These are phyloP conservation scores for Diploptera punctata DNA, from an alignment of 2,888 invertebrate species.

Conservation along the genomic window DNA sequence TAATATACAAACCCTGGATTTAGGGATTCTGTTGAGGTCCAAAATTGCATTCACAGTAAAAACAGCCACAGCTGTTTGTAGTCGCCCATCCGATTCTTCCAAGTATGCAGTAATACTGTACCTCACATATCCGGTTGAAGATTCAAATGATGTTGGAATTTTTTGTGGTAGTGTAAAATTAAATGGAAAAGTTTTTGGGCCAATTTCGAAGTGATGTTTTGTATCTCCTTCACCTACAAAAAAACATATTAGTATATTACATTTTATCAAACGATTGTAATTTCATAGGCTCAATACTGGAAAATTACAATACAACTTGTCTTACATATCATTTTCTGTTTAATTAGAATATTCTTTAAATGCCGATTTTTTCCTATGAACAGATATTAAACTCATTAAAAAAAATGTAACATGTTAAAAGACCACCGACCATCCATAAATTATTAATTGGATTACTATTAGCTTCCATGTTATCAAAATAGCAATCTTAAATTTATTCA, in stretches of 20 bases:
- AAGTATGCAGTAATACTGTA: constrained; percentile 5
- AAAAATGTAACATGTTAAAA: too few species aligned
- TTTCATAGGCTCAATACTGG: too few species aligned
- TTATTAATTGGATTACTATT: too few species aligned
- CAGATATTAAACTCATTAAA: too few species aligned
- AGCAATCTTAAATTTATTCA: too few species aligned
- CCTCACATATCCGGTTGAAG: constrained; percentile 16
- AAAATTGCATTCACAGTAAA: constrained; percentile 23
- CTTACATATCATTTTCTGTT: too few species aligned
- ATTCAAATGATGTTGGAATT: constrained; percentile 34
- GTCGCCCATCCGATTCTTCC: neutral
- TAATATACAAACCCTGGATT: constrained; percentile 3
- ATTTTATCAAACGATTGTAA: too few species aligned
- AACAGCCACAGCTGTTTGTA: neutral
- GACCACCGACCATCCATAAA: too few species aligned
- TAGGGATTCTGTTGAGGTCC: constrained; percentile 19
- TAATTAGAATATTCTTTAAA: too few species aligned
- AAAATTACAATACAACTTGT: too few species aligned
- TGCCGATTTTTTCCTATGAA: too few species aligned
- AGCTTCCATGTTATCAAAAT: too few species aligned
- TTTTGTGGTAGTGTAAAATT: neutral
- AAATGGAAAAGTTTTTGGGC: neutral
- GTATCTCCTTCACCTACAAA: neutral
- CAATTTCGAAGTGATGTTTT: neutral
- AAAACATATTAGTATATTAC: neutral